Percentiles rank a stretch among this genome's conserved stretches.
Conservation (phyloP, 1,140 invertebrate genomes). For the Eulimnadia texana region DNA sequence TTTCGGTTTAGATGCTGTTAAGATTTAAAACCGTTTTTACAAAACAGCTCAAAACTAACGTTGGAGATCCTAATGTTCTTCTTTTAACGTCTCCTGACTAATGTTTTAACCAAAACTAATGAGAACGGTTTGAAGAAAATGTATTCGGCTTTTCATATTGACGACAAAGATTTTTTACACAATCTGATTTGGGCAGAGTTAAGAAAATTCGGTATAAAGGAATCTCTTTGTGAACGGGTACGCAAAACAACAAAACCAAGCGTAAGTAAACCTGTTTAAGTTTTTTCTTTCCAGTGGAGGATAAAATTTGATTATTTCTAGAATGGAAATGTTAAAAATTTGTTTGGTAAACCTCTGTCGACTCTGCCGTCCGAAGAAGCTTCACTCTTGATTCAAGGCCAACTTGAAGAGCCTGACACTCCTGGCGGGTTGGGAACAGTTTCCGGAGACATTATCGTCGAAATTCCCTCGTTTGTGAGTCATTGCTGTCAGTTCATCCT, state of each 20-base stretch:
- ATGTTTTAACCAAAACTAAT: not conserved
- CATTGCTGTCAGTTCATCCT: constrained; percentile 51
- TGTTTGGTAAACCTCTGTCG: constrained; percentile 10
- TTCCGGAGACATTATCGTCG: constrained; percentile 31
- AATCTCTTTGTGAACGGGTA: not conserved
- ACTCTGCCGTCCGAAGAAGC: not conserved
- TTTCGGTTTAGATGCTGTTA: not conserved
- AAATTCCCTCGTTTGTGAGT: constrained; percentile 58
- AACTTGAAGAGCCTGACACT: not conserved
- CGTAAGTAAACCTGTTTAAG: not conserved
- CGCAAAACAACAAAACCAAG: constrained; percentile 6
- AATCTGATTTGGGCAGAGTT: not conserved
- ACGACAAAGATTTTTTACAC: not conserved
- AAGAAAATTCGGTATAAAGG: constrained; percentile 6
- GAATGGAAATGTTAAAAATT: not conserved
- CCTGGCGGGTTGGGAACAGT: constrained; percentile 20
- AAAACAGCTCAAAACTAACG: too few species aligned
- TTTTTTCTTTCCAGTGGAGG: not conserved
- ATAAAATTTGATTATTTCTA: not conserved
- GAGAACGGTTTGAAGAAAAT: not conserved
- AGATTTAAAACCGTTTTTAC: constrained; percentile 1
- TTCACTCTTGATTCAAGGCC: constrained; percentile 6
- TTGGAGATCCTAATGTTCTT: not conserved
- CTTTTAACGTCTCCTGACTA: not conserved
- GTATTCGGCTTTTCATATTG: constrained; percentile 4